A percentile compares a stretch with the other conserved stretches of the same genome.
Evolutionary conservation across 2,113 vertebrate genomes (phyloP).

Genomic region (Poeciliopsis retropinna): DNA sequence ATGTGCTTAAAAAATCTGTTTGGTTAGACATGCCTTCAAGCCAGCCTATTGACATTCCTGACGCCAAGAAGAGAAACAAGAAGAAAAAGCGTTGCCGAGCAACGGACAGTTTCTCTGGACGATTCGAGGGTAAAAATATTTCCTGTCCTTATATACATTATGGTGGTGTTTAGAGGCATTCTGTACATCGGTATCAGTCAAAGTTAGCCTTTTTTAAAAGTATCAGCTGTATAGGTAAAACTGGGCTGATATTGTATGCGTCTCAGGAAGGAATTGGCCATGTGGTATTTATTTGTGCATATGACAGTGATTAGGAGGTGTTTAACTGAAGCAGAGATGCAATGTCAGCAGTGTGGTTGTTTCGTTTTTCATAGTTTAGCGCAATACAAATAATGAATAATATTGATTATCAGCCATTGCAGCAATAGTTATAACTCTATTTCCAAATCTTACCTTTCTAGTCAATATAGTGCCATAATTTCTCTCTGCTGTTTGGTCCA

Average conservation of each 20-base stretch:
- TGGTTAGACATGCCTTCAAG: constrained; percentile 90
- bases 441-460: background rate
- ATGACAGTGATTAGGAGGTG: background rate
- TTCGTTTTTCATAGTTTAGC: background rate
- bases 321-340: too few species aligned
- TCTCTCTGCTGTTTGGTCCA: background rate
- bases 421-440: too few species aligned
- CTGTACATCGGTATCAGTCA: background rate
- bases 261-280: background rate
- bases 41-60: constrained; percentile 95
- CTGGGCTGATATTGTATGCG: background rate
- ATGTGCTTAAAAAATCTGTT: constrained; percentile 4
- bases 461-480: background rate
- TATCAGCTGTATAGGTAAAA: too few species aligned
- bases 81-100: constrained; percentile 98
- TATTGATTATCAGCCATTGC: too few species aligned
- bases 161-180: background rate
- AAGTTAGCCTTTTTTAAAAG: too few species aligned
- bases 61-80: constrained; percentile 96
- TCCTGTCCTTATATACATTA: background rate
- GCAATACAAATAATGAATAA: too few species aligned
- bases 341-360: too few species aligned
- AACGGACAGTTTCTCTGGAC: constrained; percentile 95
- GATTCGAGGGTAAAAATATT: constrained; percentile 88
- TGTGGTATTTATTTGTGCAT: background rate